Conservation (phyloP, 2,113 vertebrate genomes). For the Paracanthobrama guichenoti region DNA sequence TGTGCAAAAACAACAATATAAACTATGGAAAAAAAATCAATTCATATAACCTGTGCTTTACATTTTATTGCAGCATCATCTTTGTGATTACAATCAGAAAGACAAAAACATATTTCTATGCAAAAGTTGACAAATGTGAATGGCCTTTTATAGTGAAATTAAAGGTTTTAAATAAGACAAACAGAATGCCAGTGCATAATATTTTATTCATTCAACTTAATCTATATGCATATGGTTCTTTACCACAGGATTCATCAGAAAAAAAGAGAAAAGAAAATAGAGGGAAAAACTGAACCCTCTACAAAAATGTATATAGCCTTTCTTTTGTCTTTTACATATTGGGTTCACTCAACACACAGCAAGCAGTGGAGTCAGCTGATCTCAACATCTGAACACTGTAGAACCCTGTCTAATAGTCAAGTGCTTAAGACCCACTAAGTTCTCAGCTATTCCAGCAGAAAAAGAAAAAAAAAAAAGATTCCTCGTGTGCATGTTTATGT, state of each 20-base stretch:
- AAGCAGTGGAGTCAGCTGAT: conserved; percentile 48
- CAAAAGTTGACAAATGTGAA: background rate
- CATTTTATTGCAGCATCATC: background rate
- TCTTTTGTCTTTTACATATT: conserved; percentile 39
- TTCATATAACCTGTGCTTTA: background rate
- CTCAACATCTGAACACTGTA: conserved; percentile 47
- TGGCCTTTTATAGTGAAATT: background rate
- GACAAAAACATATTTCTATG: background rate
- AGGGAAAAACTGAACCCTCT: conserved; percentile 56
- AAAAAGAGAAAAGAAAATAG: conserved; percentile 57
- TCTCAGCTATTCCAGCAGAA: background rate
- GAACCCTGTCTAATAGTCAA: conserved; percentile 13
- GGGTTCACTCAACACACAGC: conserved; percentile 41
- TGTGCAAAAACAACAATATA: too few species aligned
- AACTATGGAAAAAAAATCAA: too few species aligned
- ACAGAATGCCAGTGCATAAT: conserved; percentile 50
- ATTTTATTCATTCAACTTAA: conserved; percentile 71
- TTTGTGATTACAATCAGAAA: background rate
- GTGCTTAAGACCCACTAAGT: background rate
- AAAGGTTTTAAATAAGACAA: background rate
- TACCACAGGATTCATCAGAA: conserved; percentile 46
- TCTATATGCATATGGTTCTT: conserved; percentile 57
- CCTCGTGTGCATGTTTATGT: background rate
- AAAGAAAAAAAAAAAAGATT: background rate
- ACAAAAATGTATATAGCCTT: conserved; percentile 38